Conservation (phyloP, 2,113 vertebrate genomes). For the Hippocampus guttulatus region DNA sequence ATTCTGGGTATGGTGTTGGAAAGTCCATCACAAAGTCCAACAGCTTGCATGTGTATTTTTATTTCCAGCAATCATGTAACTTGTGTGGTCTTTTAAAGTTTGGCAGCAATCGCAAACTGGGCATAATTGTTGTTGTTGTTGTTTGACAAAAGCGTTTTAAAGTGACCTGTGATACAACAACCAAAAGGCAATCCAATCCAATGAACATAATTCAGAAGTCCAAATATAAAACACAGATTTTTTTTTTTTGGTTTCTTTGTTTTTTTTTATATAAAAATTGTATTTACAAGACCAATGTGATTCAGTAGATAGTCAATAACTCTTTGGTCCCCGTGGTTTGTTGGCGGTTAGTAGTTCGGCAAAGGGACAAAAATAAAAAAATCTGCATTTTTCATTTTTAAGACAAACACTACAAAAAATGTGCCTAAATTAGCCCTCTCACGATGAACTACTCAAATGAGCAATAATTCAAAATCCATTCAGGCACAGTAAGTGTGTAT, state of each 20-base stretch:
- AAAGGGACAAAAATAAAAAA: constrained; percentile 21
- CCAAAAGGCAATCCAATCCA: constrained; percentile 43
- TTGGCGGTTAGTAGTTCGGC: constrained; percentile 46
- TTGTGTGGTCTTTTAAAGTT: constrained; percentile 37
- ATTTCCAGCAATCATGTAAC: constrained; percentile 13
- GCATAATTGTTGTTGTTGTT: constrained; percentile 3
- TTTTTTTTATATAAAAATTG: constrained; percentile 1
- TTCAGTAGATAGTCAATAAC: constrained; percentile 50
- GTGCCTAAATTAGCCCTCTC: constrained; percentile 45
- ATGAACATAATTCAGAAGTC: constrained; percentile 47
- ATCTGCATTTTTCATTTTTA: constrained; percentile 16
- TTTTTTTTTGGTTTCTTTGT: neutral
- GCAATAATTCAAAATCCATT: constrained; percentile 57
- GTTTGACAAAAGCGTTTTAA: constrained; percentile 53
- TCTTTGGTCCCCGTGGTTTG: constrained; percentile 68
- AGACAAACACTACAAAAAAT: constrained; percentile 14
- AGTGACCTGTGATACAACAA: constrained; percentile 73
- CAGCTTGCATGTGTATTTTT: neutral
- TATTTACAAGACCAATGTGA: constrained; percentile 6
- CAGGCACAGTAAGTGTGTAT: constrained; percentile 37
- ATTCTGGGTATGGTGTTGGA: constrained; percentile 43
- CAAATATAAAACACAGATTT: constrained; percentile 24
- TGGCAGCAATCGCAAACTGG: constrained; percentile 7
- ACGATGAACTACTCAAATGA: constrained; percentile 44
- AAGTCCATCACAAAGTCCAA: constrained; percentile 34